phyloP scores from a whole-genome alignment of 2,797 vertebrate species.

The Fundulus diaphanus region DNA sequence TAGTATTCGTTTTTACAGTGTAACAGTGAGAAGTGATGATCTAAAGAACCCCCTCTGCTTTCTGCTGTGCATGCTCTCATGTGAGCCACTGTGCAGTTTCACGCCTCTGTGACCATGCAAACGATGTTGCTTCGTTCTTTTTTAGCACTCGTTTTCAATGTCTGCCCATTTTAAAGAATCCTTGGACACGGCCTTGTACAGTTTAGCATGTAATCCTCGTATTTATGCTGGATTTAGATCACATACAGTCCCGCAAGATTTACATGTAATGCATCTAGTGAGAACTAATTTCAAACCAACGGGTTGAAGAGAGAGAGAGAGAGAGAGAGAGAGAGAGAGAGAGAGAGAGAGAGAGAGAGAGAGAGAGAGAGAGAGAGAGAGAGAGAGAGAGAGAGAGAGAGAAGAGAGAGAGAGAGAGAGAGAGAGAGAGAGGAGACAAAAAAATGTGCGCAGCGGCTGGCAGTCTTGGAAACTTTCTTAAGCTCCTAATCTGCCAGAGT shows the following conservation, averaged over 20 bases:
- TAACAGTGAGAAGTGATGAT: constrained; percentile 23
- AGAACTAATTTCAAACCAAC: constrained; percentile 65
- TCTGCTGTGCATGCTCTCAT: constrained; percentile 16
- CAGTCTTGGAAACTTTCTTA: constrained; percentile 68
- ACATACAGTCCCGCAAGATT: constrained; percentile 63
- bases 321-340: too few species aligned
- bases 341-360: too few species aligned
- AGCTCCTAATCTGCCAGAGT: constrained; percentile 59
- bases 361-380: too few species aligned
- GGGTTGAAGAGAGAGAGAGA: constrained; percentile 36
- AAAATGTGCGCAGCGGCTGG: constrained; percentile 43
- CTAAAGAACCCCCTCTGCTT: constrained; percentile 29
- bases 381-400: not conserved
- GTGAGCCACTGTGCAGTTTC: constrained; percentile 29
- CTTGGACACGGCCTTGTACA: constrained; percentile 49
- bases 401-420: not conserved
- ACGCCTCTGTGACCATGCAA: constrained; percentile 44
- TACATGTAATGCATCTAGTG: constrained; percentile 64
- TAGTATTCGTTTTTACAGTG: not conserved
- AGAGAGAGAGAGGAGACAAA: not conserved
- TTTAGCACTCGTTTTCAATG: constrained; percentile 8
- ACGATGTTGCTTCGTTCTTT: constrained; percentile 15
- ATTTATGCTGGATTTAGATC: constrained; percentile 71
- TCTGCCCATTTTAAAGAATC: constrained; percentile 19
- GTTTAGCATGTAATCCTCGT: constrained; percentile 67